These are phyloP conservation scores for Plecotus auritus DNA, from an alignment of 2,113 vertebrate genomes.

Conservation along the genomic window DNA sequence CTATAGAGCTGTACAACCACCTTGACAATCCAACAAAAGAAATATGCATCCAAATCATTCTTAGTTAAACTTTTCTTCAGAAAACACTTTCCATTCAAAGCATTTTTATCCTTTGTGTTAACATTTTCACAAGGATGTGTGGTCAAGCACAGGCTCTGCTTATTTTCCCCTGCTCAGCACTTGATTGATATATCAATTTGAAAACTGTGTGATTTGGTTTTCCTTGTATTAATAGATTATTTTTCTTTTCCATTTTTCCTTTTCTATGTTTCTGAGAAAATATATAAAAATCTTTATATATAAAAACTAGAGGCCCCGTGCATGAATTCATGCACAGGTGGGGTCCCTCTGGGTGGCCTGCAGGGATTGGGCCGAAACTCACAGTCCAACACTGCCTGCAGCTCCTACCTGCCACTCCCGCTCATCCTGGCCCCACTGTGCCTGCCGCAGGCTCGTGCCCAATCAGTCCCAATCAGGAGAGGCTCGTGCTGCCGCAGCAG, in stretches of 20 bases:
- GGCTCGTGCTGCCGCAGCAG: too few relatives aligned
- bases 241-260: neutral
- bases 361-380: too few relatives aligned
- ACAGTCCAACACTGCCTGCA: too few relatives aligned
- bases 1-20: too few relatives aligned
- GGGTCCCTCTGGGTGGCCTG: too few relatives aligned
- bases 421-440: too few relatives aligned
- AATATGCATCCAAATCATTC: neutral
- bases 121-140: neutral
- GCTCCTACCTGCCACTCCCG: too few relatives aligned
- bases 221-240: neutral
- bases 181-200: neutral
- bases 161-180: neutral
- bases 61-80: neutral
- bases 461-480: too few relatives aligned
- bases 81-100: neutral
- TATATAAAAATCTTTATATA: neutral
- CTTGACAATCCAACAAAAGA: neutral
- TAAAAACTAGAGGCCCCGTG: too few relatives aligned
- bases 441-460: too few relatives aligned
- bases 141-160: neutral
- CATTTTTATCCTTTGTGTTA: neutral
- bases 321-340: too few relatives aligned
- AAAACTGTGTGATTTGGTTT: constrained; percentile 7
- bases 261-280: neutral